Percentiles rank a stretch among this genome's conserved stretches.
These are phyloP conservation scores for Megastigmus dorsalis DNA, from an alignment of 2,888 invertebrate genomes.

Conservation along the genomic window DNA sequence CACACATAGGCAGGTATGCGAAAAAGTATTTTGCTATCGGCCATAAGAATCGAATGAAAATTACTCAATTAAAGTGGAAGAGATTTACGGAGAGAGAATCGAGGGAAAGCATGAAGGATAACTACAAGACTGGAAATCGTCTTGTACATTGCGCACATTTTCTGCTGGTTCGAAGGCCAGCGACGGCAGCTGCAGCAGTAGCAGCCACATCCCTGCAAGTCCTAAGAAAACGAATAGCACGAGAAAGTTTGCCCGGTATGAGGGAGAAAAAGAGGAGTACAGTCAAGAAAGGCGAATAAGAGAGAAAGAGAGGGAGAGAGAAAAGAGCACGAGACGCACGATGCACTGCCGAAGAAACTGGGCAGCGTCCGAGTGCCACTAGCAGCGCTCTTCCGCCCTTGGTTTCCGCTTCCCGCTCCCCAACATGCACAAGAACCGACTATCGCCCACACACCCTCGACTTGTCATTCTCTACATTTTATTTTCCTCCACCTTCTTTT, in stretches of 20 bases:
- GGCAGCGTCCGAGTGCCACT: conserved; percentile 47
- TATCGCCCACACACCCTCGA: not conserved
- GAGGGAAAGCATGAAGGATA: not conserved
- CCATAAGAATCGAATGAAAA: too few relatives aligned
- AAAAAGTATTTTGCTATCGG: too few relatives aligned
- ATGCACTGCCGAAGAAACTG: conserved; percentile 36
- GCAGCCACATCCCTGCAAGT: too few relatives aligned
- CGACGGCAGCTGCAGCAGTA: too few relatives aligned
- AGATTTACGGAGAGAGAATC: too few relatives aligned
- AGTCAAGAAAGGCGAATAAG: not conserved
- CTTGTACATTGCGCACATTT: conserved; percentile 56
- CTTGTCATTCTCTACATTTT: conserved; percentile 17
- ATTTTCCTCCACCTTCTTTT: conserved; percentile 2
- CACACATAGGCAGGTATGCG: too few relatives aligned
- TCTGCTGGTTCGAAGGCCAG: not conserved
- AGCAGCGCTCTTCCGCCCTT: conserved; percentile 41
- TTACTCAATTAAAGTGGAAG: too few relatives aligned
- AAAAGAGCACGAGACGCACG: conserved; percentile 35
- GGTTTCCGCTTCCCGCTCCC: conserved; percentile 8
- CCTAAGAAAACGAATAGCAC: conserved; percentile 32
- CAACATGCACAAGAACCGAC: not conserved
- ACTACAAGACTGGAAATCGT: conserved; percentile 55
- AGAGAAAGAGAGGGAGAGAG: conserved; percentile 17
- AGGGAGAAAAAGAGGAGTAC: conserved; percentile 11
- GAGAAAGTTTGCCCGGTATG: conserved; percentile 36